Evolutionary conservation across 2,113 vertebrate species (phyloP).

Genomic region (Catharus bicknelli): DNA sequence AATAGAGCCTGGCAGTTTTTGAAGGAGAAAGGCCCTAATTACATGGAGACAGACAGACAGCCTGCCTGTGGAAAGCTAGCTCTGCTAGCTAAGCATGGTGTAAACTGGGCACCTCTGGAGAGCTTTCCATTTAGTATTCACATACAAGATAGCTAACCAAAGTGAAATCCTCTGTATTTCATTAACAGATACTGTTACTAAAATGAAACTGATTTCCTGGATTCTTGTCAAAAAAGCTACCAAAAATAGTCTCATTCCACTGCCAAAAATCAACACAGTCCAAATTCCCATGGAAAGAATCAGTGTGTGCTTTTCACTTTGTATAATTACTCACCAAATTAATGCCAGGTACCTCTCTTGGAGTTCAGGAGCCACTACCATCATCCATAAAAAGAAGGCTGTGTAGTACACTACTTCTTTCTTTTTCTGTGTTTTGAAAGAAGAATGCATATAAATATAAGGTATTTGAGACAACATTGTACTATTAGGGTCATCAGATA

Average conservation of each 20-base stretch:
- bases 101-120: not conserved
- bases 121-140: not conserved
- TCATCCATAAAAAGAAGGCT: not conserved
- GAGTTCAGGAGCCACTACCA: not conserved
- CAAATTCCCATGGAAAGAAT: conserved; percentile 58
- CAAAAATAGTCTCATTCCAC: conserved; percentile 59
- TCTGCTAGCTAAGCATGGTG: not conserved
- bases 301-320: conserved; percentile 29
- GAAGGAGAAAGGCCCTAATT: not conserved
- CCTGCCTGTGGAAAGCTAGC: not conserved
- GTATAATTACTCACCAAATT: not conserved
- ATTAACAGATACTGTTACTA: conserved; percentile 54
- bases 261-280: conserved; percentile 33
- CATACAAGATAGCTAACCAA: not conserved
- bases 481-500: not conserved
- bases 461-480: not conserved
- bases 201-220: conserved; percentile 61
- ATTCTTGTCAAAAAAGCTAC: conserved; percentile 57
- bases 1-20: not conserved
- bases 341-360: not conserved
- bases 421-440: not conserved
- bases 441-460: not conserved
- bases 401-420: not conserved
- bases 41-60: not conserved
- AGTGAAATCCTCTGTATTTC: conserved; percentile 20